Percentiles rank a stretch among this genome's conserved stretches.
Evolutionary conservation across 2,113 vertebrate species (phyloP).

Genomic region (Silurus glanis): DNA sequence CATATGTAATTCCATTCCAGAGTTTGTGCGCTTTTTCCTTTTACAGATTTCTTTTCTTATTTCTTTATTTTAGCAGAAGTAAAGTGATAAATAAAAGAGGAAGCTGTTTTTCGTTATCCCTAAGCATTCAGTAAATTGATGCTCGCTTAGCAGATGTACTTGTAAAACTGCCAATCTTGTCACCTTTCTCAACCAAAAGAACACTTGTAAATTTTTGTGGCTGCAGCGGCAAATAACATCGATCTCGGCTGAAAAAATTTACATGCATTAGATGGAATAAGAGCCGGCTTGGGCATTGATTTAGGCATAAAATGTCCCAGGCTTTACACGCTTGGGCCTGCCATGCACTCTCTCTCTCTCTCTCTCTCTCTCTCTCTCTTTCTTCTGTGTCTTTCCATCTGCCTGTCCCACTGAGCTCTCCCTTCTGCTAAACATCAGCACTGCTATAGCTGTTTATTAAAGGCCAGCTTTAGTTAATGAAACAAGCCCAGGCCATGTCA

Average conservation of each 20-base stretch:
- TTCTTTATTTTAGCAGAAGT: slow-evolving; percentile 39
- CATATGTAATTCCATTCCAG: background rate
- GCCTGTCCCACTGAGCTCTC: slow-evolving; percentile 60
- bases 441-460: slow-evolving; percentile 49
- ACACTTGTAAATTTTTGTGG: slow-evolving; percentile 88
- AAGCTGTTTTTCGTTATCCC: slow-evolving; percentile 65
- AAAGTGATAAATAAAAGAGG: slow-evolving; percentile 61
- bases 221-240: slow-evolving; percentile 86
- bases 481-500: slow-evolving; percentile 25
- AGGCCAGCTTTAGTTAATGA: slow-evolving; percentile 53
- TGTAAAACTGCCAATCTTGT: slow-evolving; percentile 75
- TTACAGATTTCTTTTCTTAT: background rate
- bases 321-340: slow-evolving; percentile 17
- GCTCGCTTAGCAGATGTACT: slow-evolving; percentile 74
- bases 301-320: slow-evolving; percentile 74
- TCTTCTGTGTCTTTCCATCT: slow-evolving; percentile 50
- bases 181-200: slow-evolving; percentile 81
- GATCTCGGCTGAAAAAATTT: slow-evolving; percentile 84
- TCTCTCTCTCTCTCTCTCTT: slow-evolving; percentile 64
- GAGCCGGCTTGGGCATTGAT: slow-evolving; percentile 86
- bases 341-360: background rate
- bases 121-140: slow-evolving; percentile 78
- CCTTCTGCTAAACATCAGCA: slow-evolving; percentile 27
- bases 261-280: slow-evolving; percentile 92
- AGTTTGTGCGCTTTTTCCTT: background rate